Evolutionary conservation across 2,113 vertebrate genomes (phyloP).

Genomic region (Hipposideros armiger): DNA sequence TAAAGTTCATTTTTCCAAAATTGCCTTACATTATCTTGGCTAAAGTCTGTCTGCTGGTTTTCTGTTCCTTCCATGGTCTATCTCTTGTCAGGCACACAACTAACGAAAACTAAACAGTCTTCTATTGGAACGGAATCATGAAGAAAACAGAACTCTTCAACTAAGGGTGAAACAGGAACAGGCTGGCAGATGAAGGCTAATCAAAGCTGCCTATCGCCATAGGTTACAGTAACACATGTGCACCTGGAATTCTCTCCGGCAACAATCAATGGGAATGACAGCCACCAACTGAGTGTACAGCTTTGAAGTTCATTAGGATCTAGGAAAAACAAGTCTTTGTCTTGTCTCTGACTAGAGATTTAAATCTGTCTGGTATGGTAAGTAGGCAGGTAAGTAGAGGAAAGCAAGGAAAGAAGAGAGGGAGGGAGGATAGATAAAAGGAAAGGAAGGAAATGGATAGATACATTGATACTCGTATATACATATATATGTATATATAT

Average conservation of each 20-base stretch:
- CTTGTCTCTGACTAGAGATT: not conserved
- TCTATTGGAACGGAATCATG: not conserved
- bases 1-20: conserved; percentile 33
- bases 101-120: not conserved
- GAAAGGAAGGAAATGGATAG: not conserved
- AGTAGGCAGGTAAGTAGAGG: not conserved
- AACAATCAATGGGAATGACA: not conserved
- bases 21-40: not conserved
- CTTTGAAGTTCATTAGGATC: not conserved
- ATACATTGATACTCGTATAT: not conserved
- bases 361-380: not conserved
- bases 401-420: not conserved
- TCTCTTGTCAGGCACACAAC: not conserved
- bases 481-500: fast-evolving
- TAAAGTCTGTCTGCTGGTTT: not conserved
- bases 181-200: not conserved
- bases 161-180: not conserved
- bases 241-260: not conserved
- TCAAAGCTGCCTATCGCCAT: not conserved
- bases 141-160: not conserved
- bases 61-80: not conserved
- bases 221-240: not conserved
- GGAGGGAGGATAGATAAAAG: not conserved
- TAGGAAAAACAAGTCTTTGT: not conserved
- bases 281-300: not conserved